A percentile compares a stretch with the other conserved stretches of the same genome.
Evolutionary conservation across 2,113 vertebrate genomes (phyloP).

Genomic region (Anarrhichthys ocellatus): DNA sequence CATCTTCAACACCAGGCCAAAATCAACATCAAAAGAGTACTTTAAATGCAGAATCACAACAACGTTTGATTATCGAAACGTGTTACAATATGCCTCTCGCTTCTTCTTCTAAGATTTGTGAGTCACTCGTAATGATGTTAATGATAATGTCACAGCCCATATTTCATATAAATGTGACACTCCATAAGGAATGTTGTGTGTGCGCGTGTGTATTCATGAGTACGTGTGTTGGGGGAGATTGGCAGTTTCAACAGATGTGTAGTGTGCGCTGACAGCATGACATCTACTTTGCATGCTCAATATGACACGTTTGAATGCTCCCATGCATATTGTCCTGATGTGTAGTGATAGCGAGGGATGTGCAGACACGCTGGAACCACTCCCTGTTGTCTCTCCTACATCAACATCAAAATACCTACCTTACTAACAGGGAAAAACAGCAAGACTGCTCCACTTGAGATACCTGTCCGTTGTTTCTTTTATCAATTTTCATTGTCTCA

Average conservation of each 20-base stretch:
- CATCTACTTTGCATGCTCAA: slow-evolving; percentile 78
- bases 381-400: slow-evolving; percentile 62
- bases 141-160: slow-evolving; percentile 61
- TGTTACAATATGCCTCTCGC: slow-evolving; percentile 20
- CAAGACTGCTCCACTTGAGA: neutral
- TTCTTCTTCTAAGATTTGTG: slow-evolving; percentile 30
- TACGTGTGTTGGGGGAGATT: slow-evolving; percentile 56
- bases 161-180: slow-evolving; percentile 66
- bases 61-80: slow-evolving; percentile 48
- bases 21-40: slow-evolving; percentile 22
- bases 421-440: slow-evolving; percentile 43
- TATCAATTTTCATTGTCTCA: slow-evolving; percentile 42
- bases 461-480: slow-evolving; percentile 13
- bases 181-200: slow-evolving; percentile 50
- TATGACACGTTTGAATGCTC: slow-evolving; percentile 74
- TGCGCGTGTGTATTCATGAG: slow-evolving; percentile 43
- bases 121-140: slow-evolving; percentile 51
- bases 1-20: slow-evolving; percentile 22
- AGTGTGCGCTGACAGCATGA: slow-evolving; percentile 70
- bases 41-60: slow-evolving; percentile 45
- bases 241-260: slow-evolving; percentile 74
- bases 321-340: slow-evolving; percentile 71
- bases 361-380: slow-evolving; percentile 55
- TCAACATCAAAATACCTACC: slow-evolving; percentile 55
- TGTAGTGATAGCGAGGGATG: slow-evolving; percentile 69